Conservation (phyloP, 2,113 vertebrate species). For the Pyrgilauda ruficollis region DNA sequence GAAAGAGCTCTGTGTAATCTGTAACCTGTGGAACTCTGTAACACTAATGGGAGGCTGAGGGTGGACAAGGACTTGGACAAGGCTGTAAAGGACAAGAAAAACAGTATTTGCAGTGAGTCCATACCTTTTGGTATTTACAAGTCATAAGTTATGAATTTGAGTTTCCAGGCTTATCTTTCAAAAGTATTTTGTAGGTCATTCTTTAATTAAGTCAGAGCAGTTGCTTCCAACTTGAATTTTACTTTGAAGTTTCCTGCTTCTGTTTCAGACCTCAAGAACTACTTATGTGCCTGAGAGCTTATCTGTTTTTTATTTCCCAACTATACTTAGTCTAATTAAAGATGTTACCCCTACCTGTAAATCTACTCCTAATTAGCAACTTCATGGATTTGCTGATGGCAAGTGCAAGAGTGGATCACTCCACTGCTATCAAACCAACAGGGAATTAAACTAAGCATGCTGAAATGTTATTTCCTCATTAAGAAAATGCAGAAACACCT, state of each 20-base stretch:
- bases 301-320: slow-evolving; percentile 2
- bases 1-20: neutral
- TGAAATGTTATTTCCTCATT: slow-evolving; percentile 22
- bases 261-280: slow-evolving; percentile 33
- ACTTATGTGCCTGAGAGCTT: slow-evolving; percentile 40
- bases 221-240: slow-evolving; percentile 47
- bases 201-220: slow-evolving; percentile 49
- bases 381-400: slow-evolving; percentile 51
- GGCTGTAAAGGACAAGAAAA: neutral
- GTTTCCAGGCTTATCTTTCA: slow-evolving; percentile 8
- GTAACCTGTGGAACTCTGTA: neutral
- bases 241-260: slow-evolving; percentile 57
- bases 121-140: neutral
- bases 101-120: neutral
- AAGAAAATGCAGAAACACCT: neutral
- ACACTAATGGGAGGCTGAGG: neutral
- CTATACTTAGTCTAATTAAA: slow-evolving; percentile 54
- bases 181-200: slow-evolving; percentile 43
- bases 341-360: slow-evolving; percentile 52
- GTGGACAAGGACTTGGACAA: neutral
- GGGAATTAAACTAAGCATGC: slow-evolving; percentile 13
- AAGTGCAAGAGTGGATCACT: slow-evolving; percentile 38
- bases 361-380: slow-evolving; percentile 61
- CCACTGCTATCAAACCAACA: neutral
- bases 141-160: neutral